These are phyloP conservation scores for Uloborus plumipes DNA, from an alignment of 2,888 invertebrate genomes.

Conservation along the genomic window DNA sequence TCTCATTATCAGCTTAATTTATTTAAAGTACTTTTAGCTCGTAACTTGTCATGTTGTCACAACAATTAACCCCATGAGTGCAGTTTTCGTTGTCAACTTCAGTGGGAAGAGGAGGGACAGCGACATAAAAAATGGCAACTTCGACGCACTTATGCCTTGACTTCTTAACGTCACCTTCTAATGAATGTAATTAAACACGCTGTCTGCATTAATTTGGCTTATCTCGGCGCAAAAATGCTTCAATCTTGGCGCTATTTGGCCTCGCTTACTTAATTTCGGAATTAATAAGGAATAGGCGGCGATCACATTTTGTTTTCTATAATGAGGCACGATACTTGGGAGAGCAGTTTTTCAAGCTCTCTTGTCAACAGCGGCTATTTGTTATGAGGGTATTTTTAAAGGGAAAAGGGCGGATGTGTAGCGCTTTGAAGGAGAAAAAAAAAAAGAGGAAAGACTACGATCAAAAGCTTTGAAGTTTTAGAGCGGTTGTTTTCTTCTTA, in stretches of 20 bases:
- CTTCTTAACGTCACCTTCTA: slow-evolving; percentile 48
- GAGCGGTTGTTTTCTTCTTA: too few relatives aligned
- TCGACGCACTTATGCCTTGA: slow-evolving; percentile 42
- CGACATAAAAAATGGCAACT: slow-evolving; percentile 43
- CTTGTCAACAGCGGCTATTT: too few relatives aligned
- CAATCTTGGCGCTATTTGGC: slow-evolving; percentile 42
- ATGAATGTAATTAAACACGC: slow-evolving; percentile 62
- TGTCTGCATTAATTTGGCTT: slow-evolving; percentile 63
- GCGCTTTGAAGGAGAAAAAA: too few relatives aligned
- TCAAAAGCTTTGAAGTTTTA: too few relatives aligned
- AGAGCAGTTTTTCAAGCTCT: too few relatives aligned
- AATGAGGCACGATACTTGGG: slow-evolving; percentile 31
- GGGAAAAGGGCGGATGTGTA: too few relatives aligned
- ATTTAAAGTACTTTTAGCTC: slow-evolving; percentile 62
- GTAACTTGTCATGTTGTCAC: slow-evolving; percentile 53
- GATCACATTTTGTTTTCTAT: slow-evolving; percentile 45
- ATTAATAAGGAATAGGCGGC: slow-evolving; percentile 56
- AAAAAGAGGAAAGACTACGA: too few relatives aligned
- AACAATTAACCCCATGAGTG: slow-evolving; percentile 62
- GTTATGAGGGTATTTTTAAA: too few relatives aligned
- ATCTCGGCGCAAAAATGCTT: slow-evolving; percentile 54
- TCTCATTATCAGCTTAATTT: slow-evolving; percentile 64
- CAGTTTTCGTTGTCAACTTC: slow-evolving; percentile 54
- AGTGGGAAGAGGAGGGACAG: not conserved
- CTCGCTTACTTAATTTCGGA: slow-evolving; percentile 58